Conservation (phyloP, 2,113 vertebrate genomes). For the Clarias gariepinus region DNA sequence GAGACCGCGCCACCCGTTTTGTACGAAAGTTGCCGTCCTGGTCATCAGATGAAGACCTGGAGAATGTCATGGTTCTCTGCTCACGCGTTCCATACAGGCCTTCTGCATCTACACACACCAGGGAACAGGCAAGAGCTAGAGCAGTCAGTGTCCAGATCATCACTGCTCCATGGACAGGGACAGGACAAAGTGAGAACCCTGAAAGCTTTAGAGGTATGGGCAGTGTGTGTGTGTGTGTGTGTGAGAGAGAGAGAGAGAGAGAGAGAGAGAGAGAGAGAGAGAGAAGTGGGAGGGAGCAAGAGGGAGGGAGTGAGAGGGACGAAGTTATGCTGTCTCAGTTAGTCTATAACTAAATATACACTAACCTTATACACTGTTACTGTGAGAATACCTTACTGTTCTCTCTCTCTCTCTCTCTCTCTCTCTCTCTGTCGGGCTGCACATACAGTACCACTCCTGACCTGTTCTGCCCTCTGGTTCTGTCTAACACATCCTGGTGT, state of each 20-base stretch:
- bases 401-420: too few species aligned
- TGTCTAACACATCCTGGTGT: too few species aligned
- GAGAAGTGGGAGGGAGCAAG: too few species aligned
- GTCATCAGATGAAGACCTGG: constrained; percentile 44
- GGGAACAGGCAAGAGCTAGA: constrained; percentile 7
- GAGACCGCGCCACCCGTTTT: constrained; percentile 55
- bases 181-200: background rate
- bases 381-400: too few species aligned
- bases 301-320: too few species aligned
- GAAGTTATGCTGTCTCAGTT: too few species aligned
- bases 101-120: background rate
- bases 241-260: background rate
- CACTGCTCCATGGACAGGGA: background rate
- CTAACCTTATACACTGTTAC: too few species aligned
- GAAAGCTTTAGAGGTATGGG: background rate
- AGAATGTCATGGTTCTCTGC: constrained; percentile 57
- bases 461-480: too few species aligned
- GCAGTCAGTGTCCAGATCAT: constrained; percentile 38
- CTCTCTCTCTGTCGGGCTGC: too few species aligned
- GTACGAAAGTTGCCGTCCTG: constrained; percentile 38
- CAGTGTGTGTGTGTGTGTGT: background rate
- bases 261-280: background rate
- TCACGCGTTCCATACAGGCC: constrained; percentile 7
- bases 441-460: too few species aligned
- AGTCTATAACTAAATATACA: too few species aligned